These are phyloP conservation scores for Gymnoscopelus microlampas DNA, from an alignment of 2,797 vertebrate genomes.

Conservation along the genomic window DNA sequence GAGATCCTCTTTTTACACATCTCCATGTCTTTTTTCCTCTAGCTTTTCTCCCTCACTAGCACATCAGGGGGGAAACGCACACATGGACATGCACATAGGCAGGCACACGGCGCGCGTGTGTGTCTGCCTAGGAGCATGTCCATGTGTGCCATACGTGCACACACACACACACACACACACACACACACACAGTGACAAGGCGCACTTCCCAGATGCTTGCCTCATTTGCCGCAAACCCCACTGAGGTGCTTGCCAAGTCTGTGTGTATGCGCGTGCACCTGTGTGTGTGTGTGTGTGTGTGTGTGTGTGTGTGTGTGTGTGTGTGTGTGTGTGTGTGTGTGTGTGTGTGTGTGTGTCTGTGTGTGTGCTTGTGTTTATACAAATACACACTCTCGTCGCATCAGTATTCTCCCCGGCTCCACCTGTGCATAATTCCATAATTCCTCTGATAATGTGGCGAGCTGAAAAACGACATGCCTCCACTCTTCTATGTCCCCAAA, in stretches of 20 bases:
- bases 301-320: constrained; percentile 44
- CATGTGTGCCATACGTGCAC: constrained; percentile 17
- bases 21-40: constrained; percentile 34
- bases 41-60: constrained; percentile 20
- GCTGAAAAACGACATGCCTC: constrained; percentile 59
- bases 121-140: too few species aligned
- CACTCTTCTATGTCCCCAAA: constrained; percentile 36
- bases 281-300: constrained; percentile 24
- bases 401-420: constrained; percentile 69
- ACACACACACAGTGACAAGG: constrained; percentile 9
- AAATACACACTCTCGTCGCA: constrained; percentile 58
- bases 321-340: constrained; percentile 24
- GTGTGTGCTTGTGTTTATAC: constrained; percentile 51
- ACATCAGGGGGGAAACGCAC: background rate
- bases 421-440: constrained; percentile 73
- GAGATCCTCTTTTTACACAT: background rate
- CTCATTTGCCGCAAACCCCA: constrained; percentile 47
- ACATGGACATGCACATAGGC: background rate
- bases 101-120: background rate
- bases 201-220: constrained; percentile 42
- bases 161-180: constrained; percentile 31
- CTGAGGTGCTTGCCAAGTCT: background rate
- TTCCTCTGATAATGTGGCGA: constrained; percentile 68
- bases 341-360: constrained; percentile 29
- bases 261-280: constrained; percentile 24